Conservation (phyloP, 2,888 invertebrate genomes). For the Brassicogethes aeneus region DNA sequence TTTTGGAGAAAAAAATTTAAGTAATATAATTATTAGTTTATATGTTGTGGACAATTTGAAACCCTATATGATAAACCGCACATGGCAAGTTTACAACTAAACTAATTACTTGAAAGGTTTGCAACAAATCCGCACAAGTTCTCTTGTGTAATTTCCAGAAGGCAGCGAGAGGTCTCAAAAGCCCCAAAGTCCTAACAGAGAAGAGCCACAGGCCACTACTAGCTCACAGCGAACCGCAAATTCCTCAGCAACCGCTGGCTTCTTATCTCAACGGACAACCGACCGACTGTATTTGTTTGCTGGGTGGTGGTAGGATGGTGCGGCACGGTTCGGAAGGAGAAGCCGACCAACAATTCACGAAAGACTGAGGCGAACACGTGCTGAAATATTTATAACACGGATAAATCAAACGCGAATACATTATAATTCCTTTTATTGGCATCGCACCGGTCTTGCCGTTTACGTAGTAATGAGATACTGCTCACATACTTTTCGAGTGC, state of each 20-base stretch:
- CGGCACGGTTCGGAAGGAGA: too few species aligned
- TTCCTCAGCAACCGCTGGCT: slow-evolving; percentile 23
- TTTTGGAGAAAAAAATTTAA: too few species aligned
- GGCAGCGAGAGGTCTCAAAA: slow-evolving; percentile 17
- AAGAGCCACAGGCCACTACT: slow-evolving; percentile 14
- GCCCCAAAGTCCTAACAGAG: slow-evolving; percentile 29
- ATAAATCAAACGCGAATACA: slow-evolving; percentile 23
- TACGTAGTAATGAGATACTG: slow-evolving; percentile 27
- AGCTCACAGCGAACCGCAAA: slow-evolving; percentile 20
- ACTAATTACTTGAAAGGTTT: slow-evolving; percentile 14
- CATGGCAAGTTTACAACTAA: slow-evolving; percentile 4
- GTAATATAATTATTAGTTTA: too few species aligned
- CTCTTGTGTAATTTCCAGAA: slow-evolving; percentile 5
- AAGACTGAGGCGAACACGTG: slow-evolving; percentile 13
- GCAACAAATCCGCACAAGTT: slow-evolving; percentile 13
- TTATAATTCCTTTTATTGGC: slow-evolving; percentile 14
- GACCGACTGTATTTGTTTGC: too few species aligned
- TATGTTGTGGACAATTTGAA: slow-evolving; percentile 3
- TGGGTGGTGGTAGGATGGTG: slow-evolving; percentile 7
- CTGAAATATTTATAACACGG: slow-evolving; percentile 25
- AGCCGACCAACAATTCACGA: too few species aligned
- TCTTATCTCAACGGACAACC: slow-evolving; percentile 20
- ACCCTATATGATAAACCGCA: not conserved
- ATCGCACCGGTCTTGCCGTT: slow-evolving; percentile 19
- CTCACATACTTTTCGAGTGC: slow-evolving; percentile 25